A percentile compares a stretch with the other conserved stretches of the same genome.
Evolutionary conservation across 2,797 vertebrate species (phyloP).

Genomic region (Hafferia zeledoni): DNA sequence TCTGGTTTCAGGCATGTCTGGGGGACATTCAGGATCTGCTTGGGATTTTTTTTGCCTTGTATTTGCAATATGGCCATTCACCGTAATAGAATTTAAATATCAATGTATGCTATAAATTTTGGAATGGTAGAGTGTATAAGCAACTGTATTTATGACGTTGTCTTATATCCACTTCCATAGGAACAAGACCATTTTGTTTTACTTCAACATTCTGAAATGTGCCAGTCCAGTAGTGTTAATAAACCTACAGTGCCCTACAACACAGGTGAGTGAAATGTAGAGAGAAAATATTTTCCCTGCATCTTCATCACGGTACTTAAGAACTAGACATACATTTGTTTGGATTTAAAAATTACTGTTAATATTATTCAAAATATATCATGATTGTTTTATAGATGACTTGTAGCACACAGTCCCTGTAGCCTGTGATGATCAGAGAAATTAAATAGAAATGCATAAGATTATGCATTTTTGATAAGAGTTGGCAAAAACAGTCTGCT

Average conservation of each 20-base stretch:
- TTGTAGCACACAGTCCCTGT: neutral
- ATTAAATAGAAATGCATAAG: neutral
- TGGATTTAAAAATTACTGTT: neutral
- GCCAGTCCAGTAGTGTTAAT: conserved; percentile 88
- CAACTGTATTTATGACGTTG: neutral
- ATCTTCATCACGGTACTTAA: neutral
- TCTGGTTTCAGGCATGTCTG: neutral
- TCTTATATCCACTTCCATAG: conserved; percentile 74
- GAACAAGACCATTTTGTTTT: conserved; percentile 96
- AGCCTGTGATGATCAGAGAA: neutral
- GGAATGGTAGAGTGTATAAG: neutral
- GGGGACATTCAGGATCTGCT: neutral
- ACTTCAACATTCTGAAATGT: conserved; percentile 96
- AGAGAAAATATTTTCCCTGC: neutral
- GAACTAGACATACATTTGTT: neutral
- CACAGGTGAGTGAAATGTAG: conserved; percentile 84
- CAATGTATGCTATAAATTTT: neutral
- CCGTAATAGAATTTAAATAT: neutral
- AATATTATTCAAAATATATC: neutral
- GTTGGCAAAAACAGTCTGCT: neutral
- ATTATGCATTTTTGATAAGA: neutral
- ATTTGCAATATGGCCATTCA: neutral
- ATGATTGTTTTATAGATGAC: neutral
- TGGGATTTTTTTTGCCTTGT: neutral
- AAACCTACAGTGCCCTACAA: conserved; percentile 96